Conservation (phyloP, 2,113 vertebrate species). For the Nettapus auritus region DNA sequence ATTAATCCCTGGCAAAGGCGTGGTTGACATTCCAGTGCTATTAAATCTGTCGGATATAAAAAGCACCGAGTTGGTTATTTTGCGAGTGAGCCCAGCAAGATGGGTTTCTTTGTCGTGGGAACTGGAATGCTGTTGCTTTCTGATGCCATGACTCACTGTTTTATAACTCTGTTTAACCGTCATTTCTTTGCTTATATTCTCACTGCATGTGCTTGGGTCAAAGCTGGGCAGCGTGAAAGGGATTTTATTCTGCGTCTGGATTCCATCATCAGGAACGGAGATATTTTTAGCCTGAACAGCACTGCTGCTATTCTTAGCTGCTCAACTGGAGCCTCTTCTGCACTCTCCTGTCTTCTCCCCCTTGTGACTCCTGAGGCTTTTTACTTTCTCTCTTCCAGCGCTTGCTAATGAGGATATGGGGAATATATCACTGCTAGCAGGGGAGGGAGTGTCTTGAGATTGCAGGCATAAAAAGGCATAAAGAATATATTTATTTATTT, state of each 20-base stretch:
- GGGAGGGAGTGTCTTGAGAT: neutral
- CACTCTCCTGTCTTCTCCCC: neutral
- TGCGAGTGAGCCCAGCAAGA: neutral
- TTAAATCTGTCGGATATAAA: neutral
- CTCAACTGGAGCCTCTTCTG: neutral
- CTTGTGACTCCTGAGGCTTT: neutral
- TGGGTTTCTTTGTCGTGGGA: neutral
- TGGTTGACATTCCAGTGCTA: neutral
- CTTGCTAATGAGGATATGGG: neutral
- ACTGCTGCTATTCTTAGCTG: conserved; percentile 11
- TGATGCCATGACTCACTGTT: neutral
- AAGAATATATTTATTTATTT: neutral
- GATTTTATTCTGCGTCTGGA: neutral
- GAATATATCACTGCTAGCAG: neutral
- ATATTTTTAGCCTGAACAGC: conserved; percentile 37
- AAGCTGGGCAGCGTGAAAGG: neutral
- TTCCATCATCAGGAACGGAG: neutral
- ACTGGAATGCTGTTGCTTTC: neutral
- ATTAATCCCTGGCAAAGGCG: neutral
- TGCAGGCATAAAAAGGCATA: neutral
- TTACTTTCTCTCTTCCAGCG: neutral
- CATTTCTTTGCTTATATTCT: neutral
- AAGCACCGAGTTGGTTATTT: neutral
- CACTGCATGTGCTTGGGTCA: neutral
- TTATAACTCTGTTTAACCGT: neutral